These are phyloP conservation scores for Drosophila neotestacea DNA, from an alignment of 2,888 invertebrate species.

Conservation along the genomic window DNA sequence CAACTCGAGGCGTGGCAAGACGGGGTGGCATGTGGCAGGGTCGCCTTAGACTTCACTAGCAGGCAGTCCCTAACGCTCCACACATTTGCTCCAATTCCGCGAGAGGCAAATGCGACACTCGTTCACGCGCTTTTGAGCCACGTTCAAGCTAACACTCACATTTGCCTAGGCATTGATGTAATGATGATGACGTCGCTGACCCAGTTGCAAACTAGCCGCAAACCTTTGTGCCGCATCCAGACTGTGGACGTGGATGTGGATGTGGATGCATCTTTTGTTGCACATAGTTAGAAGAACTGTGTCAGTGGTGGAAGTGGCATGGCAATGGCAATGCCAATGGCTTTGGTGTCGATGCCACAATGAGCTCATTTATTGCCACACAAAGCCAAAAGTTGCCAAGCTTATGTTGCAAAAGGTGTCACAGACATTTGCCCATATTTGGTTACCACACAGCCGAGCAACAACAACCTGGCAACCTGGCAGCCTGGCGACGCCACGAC, in stretches of 20 bases:
- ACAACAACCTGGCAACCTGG: slow-evolving; percentile 16
- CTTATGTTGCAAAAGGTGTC: slow-evolving; percentile 57
- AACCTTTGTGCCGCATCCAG: slow-evolving; percentile 57
- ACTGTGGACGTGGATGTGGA: slow-evolving; percentile 39
- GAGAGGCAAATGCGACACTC: slow-evolving; percentile 75
- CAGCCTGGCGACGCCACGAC: slow-evolving; percentile 6
- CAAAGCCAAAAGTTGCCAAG: slow-evolving; percentile 50
- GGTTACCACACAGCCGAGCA: slow-evolving; percentile 60
- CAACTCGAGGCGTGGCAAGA: slow-evolving; percentile 16
- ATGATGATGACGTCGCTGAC: slow-evolving; percentile 61
- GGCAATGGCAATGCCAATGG: slow-evolving; percentile 13
- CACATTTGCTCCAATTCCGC: slow-evolving; percentile 76
- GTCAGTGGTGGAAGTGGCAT: slow-evolving; percentile 50
- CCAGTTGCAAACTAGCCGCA: slow-evolving; percentile 66
- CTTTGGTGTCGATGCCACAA: slow-evolving; percentile 50
- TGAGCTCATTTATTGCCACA: slow-evolving; percentile 48
- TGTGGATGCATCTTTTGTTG: slow-evolving; percentile 58
- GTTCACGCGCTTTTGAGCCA: slow-evolving; percentile 13
- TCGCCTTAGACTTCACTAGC: background rate
- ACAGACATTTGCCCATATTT: slow-evolving; percentile 68
- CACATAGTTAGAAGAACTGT: slow-evolving; percentile 39
- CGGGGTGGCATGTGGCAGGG: slow-evolving; percentile 22
- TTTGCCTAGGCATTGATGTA: slow-evolving; percentile 66
- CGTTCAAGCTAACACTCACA: slow-evolving; percentile 22
- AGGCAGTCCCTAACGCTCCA: slow-evolving; percentile 49